phyloP scores from a whole-genome alignment of 2,113 vertebrate genomes.

The Passer domesticus region DNA sequence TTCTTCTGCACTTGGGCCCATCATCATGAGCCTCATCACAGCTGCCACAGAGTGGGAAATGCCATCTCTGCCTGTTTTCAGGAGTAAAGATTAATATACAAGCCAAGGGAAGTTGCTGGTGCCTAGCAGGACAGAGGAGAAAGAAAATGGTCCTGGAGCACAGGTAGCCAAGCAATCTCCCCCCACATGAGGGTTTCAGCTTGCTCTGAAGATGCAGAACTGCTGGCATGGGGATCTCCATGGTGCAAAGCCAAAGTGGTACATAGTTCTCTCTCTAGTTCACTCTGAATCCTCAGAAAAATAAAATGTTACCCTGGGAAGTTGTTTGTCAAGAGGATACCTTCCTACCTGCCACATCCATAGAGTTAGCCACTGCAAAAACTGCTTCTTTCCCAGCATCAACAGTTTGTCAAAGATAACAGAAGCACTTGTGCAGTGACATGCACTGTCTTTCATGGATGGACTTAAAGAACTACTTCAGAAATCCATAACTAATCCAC shows the following conservation, averaged over 20 bases:
- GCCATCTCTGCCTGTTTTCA: background rate
- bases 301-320: background rate
- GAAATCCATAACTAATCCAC: background rate
- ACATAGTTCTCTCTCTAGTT: background rate
- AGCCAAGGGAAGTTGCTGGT: background rate
- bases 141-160: background rate
- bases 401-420: background rate
- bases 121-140: background rate
- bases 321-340: background rate
- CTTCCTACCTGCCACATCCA: background rate
- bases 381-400: background rate
- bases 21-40: background rate
- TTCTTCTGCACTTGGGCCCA: background rate
- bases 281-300: background rate
- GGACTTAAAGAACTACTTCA: background rate
- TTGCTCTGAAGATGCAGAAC: background rate
- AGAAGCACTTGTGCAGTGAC: background rate
- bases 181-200: background rate
- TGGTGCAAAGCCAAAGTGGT: background rate
- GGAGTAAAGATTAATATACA: slow-evolving; percentile 30
- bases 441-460: background rate
- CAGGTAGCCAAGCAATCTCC: accelerated
- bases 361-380: background rate
- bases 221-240: background rate
- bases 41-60: background rate